Percentiles rank a stretch among this genome's conserved stretches.
These are phyloP conservation scores for Nebria salina DNA, from an alignment of 2,888 invertebrate genomes.

Conservation along the genomic window DNA sequence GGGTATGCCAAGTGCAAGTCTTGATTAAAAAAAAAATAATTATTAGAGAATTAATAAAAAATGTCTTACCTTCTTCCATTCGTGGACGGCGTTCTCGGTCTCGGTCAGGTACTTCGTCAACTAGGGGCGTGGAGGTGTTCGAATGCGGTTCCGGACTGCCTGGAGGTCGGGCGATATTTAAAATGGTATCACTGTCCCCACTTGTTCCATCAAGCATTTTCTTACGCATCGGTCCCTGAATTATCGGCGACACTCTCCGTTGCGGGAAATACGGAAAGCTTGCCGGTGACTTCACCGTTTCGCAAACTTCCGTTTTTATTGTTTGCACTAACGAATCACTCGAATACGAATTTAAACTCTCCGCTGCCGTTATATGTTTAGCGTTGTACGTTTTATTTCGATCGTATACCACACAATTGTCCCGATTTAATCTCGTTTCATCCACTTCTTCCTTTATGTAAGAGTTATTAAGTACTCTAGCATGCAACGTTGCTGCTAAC, in stretches of 20 bases:
- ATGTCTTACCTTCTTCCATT: constrained; percentile 64
- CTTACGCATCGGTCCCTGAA: constrained; percentile 64
- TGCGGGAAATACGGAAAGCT: constrained; percentile 48
- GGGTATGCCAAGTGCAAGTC: neutral
- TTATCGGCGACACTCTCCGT: constrained; percentile 66
- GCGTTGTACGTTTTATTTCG: constrained; percentile 22
- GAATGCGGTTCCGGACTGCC: constrained; percentile 70
- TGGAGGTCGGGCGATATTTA: constrained; percentile 17
- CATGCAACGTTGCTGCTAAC: constrained; percentile 83
- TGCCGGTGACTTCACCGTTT: constrained; percentile 47
- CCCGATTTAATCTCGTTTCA: constrained; percentile 46
- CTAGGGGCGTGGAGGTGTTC: constrained; percentile 71
- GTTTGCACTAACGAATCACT: constrained; percentile 39
- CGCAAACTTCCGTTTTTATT: constrained; percentile 53
- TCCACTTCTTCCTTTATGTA: constrained; percentile 59
- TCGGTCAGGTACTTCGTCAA: constrained; percentile 67
- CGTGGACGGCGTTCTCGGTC: constrained; percentile 64
- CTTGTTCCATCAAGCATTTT: constrained; percentile 56
- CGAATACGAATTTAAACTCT: constrained; percentile 12
- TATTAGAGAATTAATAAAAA: constrained; percentile 5
- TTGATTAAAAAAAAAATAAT: neutral
- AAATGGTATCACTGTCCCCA: constrained; percentile 21
- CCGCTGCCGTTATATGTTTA: constrained; percentile 19
- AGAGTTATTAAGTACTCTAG: constrained; percentile 70
- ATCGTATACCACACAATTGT: constrained; percentile 37